A percentile compares a stretch with the other conserved stretches of the same genome.
Conservation (phyloP, 2,888 invertebrate species). For the Muschampia plurimacula region DNA sequence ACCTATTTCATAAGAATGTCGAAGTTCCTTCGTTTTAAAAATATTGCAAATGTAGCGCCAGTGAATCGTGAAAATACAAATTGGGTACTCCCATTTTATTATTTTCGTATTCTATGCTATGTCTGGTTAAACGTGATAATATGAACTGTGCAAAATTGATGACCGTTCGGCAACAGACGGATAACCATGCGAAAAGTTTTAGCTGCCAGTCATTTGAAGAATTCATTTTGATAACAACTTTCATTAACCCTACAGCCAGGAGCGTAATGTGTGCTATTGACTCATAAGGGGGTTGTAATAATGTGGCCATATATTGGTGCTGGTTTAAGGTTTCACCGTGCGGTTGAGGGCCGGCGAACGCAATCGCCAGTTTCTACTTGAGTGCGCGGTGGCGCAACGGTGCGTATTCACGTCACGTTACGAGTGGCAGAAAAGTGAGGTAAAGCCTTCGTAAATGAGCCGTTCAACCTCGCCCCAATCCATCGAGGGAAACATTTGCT, state of each 20-base stretch:
- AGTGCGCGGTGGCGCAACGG: conserved; percentile 50
- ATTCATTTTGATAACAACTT: conserved; percentile 19
- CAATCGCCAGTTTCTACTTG: conserved; percentile 64
- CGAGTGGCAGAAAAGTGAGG: conserved; percentile 35
- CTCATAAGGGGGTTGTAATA: conserved; percentile 38
- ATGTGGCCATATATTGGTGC: conserved; percentile 54
- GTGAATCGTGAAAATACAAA: conserved; percentile 25
- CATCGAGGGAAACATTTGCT: not conserved
- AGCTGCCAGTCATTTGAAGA: conserved; percentile 14
- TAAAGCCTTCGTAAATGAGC: conserved; percentile 13
- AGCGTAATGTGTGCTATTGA: not conserved
- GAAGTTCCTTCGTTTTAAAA: conserved; percentile 7
- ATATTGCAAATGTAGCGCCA: conserved; percentile 14
- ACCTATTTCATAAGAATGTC: not conserved
- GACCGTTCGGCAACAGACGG: conserved; percentile 22
- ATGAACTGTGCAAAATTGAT: conserved; percentile 45
- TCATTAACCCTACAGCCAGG: not conserved
- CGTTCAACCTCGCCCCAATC: conserved; percentile 13
- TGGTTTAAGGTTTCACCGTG: conserved; percentile 71
- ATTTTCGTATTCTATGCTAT: conserved; percentile 29
- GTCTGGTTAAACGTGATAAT: conserved; percentile 35
- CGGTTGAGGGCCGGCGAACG: conserved; percentile 68
- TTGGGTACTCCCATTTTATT: conserved; percentile 25
- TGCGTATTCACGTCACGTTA: conserved; percentile 30
- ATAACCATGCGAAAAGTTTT: conserved; percentile 17